These are phyloP conservation scores for Abramis brama DNA, from an alignment of 2,113 vertebrate species.

Conservation along the genomic window DNA sequence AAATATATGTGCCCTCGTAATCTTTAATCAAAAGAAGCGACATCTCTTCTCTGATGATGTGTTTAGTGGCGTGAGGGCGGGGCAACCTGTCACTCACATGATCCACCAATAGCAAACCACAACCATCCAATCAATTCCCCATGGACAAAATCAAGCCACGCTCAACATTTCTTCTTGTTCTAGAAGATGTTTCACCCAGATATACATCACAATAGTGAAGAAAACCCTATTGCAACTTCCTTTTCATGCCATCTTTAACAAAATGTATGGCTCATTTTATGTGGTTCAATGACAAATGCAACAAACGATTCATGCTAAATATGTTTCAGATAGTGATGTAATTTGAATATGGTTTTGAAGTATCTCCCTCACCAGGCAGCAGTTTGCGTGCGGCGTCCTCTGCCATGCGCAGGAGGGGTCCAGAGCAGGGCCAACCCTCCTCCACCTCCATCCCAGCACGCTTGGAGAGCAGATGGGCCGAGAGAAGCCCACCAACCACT, in stretches of 20 bases:
- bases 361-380: constrained; percentile 83
- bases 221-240: too few relatives aligned
- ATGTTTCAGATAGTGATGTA: neutral
- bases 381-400: constrained; percentile 93
- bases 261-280: neutral
- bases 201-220: too few relatives aligned
- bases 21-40: too few relatives aligned
- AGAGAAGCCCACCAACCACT: constrained; percentile 97
- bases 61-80: too few relatives aligned
- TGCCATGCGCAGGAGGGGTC: constrained; percentile 93
- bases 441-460: constrained; percentile 87
- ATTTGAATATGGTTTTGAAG: neutral
- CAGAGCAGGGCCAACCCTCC: constrained; percentile 91
- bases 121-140: too few relatives aligned
- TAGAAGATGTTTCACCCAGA: too few relatives aligned
- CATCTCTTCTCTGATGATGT: too few relatives aligned
- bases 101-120: too few relatives aligned
- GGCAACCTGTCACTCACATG: too few relatives aligned
- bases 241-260: neutral
- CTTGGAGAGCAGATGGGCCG: constrained; percentile 90
- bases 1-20: too few relatives aligned
- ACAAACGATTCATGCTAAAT: neutral
- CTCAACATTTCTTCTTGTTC: too few relatives aligned
- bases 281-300: neutral
- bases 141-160: too few relatives aligned